A percentile compares a stretch with the other conserved stretches of the same genome.
phyloP scores from a whole-genome alignment of 2,113 vertebrate genomes.

The Actinemys pallida region DNA sequence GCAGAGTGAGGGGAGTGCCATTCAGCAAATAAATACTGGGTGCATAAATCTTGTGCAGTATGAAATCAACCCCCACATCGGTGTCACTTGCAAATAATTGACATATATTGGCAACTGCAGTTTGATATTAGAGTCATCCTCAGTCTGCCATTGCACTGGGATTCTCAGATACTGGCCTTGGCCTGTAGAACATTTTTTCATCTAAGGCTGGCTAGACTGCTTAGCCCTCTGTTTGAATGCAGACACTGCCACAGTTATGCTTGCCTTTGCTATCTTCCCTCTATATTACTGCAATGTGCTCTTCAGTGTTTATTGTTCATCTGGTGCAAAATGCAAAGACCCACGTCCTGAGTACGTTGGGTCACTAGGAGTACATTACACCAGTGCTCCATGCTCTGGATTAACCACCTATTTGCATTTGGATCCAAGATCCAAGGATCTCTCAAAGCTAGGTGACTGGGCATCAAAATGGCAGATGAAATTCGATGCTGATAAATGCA shows the following conservation, averaged over 20 bases:
- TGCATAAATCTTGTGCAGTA: rapidly evolving
- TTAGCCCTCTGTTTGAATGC: neutral
- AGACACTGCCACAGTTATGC: neutral
- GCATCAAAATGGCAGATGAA: no score
- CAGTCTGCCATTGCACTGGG: neutral
- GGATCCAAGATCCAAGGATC: no score
- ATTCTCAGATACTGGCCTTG: neutral
- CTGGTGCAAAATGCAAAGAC: neutral
- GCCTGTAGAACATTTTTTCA: neutral
- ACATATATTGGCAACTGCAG: neutral
- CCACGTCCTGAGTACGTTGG: neutral
- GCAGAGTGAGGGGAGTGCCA: neutral
- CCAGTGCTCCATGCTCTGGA: neutral
- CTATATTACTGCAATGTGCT: no score
- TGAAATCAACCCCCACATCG: neutral
- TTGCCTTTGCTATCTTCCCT: neutral
- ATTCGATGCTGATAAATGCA: no score
- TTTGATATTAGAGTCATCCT: neutral
- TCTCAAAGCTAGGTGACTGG: no score
- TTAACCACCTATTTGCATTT: neutral
- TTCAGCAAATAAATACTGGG: neutral
- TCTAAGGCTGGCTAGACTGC: neutral
- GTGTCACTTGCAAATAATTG: neutral
- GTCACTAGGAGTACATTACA: neutral
- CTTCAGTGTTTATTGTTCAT: neutral